phyloP scores from a whole-genome alignment of 2,113 vertebrate species.

The Petromus typicus region DNA sequence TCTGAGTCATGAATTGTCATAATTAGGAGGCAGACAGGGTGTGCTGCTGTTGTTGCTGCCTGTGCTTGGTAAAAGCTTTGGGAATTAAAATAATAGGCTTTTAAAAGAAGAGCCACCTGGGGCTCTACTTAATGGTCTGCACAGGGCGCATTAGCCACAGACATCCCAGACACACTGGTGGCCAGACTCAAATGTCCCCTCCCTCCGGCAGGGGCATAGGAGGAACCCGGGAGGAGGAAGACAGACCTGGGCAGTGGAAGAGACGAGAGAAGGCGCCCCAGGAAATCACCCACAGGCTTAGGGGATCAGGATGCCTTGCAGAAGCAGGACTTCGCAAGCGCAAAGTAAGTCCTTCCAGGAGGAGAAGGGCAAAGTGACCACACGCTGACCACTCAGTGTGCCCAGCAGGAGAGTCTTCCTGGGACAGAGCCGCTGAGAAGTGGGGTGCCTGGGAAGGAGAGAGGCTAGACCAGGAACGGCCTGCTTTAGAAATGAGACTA shows the following conservation, averaged over 20 bases:
- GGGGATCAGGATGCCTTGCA: neutral
- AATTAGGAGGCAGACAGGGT: constrained; percentile 59
- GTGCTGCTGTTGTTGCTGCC: neutral
- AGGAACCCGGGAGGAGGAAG: neutral
- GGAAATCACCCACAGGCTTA: neutral
- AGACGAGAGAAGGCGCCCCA: neutral
- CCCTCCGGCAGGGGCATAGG: neutral
- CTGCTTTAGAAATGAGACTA: neutral
- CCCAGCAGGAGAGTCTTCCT: neutral
- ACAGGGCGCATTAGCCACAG: neutral
- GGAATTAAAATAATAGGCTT: constrained; percentile 62
- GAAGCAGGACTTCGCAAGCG: neutral
- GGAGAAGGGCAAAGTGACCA: neutral
- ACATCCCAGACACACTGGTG: neutral
- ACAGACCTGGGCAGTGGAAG: neutral
- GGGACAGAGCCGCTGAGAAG: neutral
- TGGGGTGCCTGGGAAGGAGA: neutral
- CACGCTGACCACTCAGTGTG: neutral
- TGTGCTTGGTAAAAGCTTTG: constrained; percentile 22
- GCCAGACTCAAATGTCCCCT: neutral
- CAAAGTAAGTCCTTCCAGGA: neutral
- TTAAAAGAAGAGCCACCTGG: neutral
- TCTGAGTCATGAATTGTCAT: constrained; percentile 70
- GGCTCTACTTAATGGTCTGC: constrained; percentile 9
- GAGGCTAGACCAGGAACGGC: neutral